Evolutionary conservation across 1,140 invertebrate species (phyloP), one percentile per base, ranked within the genome.

Genomic region (Meloidogyne chitwoodi): DNA sequence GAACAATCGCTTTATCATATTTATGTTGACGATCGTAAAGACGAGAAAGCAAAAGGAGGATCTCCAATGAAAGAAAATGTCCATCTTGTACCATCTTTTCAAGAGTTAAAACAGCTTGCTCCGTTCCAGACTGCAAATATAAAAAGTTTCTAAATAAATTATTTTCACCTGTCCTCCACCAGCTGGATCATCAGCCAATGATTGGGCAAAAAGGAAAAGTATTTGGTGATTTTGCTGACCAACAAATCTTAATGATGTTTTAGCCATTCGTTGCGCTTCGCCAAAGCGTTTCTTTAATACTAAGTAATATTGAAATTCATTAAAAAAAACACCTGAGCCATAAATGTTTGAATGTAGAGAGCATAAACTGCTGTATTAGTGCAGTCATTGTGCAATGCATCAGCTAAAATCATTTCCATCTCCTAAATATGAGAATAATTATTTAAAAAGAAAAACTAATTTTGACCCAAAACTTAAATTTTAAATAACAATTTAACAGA

Each of bases 201-300:
- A 56, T 63, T 72, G 70, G 26, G 70, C 70, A 62, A 63, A 72
- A 5, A 72, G 22, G 24, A 56, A 56, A 22, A 48, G 34, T 27
- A 72, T 72, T 63, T 72, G 48, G 29, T 72, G 70, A 34, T 72
- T 72, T 26, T 63, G 70, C 11, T 62, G 24, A 2, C 70, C 70
- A 6, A 72, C 70, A 24, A 63, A 24, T 26, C 64, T 31, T 22
- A 72, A 64, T 4, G 70, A 56, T 27, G 56, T 56, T 72, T 72
- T 72, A 26, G 70, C 48, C 41, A 72, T 72, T 63, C 44, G 10
- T 31, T 72, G 61, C 5, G 70, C 70, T 22, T 72, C 70, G 12
- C 56, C 27, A 34, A 72, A 72, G 0, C 70, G 70, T 63, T 72
- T 72, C 70, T 72, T 38, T 61, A 71, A 62, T 3, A 26, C 1